Base-by-base conservation (phyloP, 1,140 invertebrate genomes). In the Drosophila jambulina region DNA sequence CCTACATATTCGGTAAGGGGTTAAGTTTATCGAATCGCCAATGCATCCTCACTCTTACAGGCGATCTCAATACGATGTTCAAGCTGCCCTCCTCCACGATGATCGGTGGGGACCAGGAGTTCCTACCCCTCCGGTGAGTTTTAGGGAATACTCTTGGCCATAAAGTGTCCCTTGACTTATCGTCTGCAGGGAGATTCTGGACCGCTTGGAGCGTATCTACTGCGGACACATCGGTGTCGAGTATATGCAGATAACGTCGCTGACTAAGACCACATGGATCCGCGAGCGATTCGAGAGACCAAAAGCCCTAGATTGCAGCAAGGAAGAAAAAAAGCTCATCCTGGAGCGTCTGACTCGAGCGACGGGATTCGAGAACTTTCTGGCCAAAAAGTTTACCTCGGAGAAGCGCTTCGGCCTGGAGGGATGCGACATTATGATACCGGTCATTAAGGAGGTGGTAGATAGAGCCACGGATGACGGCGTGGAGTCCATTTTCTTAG, bases 391-490 rank as follows among this genome's bases (percentile, higher is more conserved):
- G 92, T 99, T 96, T 94, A 95, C 96, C 0, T 96, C 97, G 0
- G 97, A 98, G 86, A 99, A 99, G 91, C 94, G 98, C 15, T 99
- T 99, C 91, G 98, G 98, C 3, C 93, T 98, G 9, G 98, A 99
- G 93, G 98, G 98, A 1, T 97, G 97, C 90, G 98, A 99, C 93
- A 96, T 97, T 40, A 94, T 99, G 64, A 97, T 99, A 68, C 96
- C 97, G 3, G 95, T 96, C 46, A 95, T 98, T 93, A 97, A 98
- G 88, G 95, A 97, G 78, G 95, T 98, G 15, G 97, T 98, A n/a
- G 98, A 99, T 93, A 94, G 94, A 17, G 96, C 96, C 29, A 96
- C 96, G 19, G 94, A 95, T 43, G 85, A 94, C 9, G 98, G 97
- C 2, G 96, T 98, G 2, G 96, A 98, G 82, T 97, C 95, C 38